Base-by-base conservation (phyloP, 1,140 invertebrate genomes). In the Ptiloglossa arizonensis region DNA sequence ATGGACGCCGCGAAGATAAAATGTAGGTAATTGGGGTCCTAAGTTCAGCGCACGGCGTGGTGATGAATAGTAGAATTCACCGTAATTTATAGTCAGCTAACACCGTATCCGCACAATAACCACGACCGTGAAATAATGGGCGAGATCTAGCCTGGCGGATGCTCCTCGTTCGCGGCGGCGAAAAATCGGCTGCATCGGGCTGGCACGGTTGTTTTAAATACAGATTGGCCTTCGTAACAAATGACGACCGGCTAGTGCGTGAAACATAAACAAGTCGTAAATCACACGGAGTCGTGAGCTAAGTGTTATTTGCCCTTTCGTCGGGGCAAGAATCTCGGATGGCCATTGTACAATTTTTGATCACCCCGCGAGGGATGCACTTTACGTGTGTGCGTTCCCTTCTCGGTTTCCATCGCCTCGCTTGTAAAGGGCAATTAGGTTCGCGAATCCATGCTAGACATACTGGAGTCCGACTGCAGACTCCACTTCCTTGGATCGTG, bases 51-150 rank as follows among this genome's bases (percentile, higher is more conserved):
- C 57, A 27, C 57, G 67, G 54, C 68, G 15, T 27, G 57, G 75
- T 77, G 75, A 77, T 77, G 75, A 77, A 77, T 77, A 77, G 75
- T 77, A 70, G 75, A 71, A 71, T 77, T 60, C 68, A 77, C 32
- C 57, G 44, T 77, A 77, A 77, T 77, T 77, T 77, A 77, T 77
- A 54, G 75, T 71, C 75, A 35, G 57, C 57, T 54, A 77, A 71
- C 75, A 46, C 67, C 48, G 46, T 69, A 57, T 54, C 56, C 57
- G 74, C 27, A 77, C 68, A 77, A 77, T 77, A 54, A 46, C 67
- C 68, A 44, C 75, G 68, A 77, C 46, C 67, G 68, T 71, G 56
- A 71, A 77, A 77, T 71, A 77, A 71, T 77, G 68, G 57, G 2
- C 24, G 35, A 71, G 67, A 77, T 60, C 74, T 75, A 68, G 63